Conservation (phyloP, 2,888 invertebrate genomes). For the Pristionchus mayeri region DNA sequence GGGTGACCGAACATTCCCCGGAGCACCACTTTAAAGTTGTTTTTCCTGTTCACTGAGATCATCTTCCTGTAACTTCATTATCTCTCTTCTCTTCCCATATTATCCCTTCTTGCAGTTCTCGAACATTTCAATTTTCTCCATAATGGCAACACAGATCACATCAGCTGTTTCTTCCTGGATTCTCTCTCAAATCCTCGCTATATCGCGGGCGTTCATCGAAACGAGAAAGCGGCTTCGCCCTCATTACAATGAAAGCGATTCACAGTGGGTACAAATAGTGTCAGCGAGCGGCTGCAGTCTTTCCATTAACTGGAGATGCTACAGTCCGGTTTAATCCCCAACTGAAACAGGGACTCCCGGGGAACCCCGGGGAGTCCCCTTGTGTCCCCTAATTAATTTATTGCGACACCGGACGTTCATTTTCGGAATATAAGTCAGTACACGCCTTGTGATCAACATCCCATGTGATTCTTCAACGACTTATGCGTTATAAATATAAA, state of each 20-base stretch:
- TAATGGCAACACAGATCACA: slow-evolving; percentile 29
- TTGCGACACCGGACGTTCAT: too few species aligned
- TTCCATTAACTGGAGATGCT: not conserved
- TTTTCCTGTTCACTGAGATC: too few species aligned
- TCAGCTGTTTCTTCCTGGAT: not conserved
- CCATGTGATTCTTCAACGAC: too few species aligned
- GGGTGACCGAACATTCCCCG: too few species aligned
- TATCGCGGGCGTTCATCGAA: not conserved
- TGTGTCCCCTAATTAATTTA: too few species aligned
- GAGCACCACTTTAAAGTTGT: not conserved
- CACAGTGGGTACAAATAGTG: not conserved
- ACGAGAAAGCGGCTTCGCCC: not conserved
- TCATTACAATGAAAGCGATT: not conserved
- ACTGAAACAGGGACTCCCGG: not conserved
- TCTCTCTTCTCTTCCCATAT: not conserved
- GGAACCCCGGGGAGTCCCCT: too few species aligned
- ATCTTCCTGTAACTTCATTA: not conserved
- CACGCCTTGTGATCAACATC: too few species aligned
- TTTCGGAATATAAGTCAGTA: too few species aligned
- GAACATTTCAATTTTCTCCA: not conserved
- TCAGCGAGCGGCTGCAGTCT: not conserved
- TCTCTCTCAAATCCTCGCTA: not conserved
- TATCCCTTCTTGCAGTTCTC: not conserved
- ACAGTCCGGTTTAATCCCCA: not conserved
- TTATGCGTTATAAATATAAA: too few species aligned